phyloP scores from a whole-genome alignment of 2,888 invertebrate genomes.

The Aradus depressus region DNA sequence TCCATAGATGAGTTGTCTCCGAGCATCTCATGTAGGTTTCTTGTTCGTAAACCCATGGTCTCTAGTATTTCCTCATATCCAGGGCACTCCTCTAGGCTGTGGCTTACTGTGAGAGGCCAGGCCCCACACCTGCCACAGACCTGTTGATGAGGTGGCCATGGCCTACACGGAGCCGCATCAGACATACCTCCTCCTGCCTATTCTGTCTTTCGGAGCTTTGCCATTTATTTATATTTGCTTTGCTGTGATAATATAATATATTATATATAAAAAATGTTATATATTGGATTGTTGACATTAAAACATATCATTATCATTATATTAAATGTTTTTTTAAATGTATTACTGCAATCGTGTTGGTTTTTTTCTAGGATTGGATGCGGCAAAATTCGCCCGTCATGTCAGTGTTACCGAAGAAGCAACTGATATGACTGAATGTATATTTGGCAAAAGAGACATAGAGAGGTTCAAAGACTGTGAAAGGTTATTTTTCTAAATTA shows the following conservation, averaged over 20 bases:
- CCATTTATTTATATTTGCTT: no score
- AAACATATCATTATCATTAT: not conserved
- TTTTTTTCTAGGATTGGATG: conserved; percentile 38
- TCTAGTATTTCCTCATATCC: no score
- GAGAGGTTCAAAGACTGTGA: conserved; percentile 46
- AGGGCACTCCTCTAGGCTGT: no score
- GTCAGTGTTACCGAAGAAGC: conserved; percentile 24
- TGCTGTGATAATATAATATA: not conserved
- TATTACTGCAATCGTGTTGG: not conserved
- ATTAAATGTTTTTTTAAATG: not conserved
- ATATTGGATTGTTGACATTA: not conserved
- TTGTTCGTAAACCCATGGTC: no score
- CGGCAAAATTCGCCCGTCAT: conserved; percentile 37
- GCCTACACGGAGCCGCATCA: no score
- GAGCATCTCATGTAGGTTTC: no score
- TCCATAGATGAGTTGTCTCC: no score
- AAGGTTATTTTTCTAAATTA: conserved; percentile 32
- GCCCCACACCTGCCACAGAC: no score
- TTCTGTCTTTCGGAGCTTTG: no score
- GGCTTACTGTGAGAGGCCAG: no score
- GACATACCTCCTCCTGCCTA: no score
- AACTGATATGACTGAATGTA: conserved; percentile 31
- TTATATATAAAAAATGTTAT: not conserved
- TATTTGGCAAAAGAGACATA: conserved; percentile 37
- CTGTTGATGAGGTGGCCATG: no score